Conservation (phyloP, 1,140 invertebrate genomes). For the Calycopis cecrops region DNA sequence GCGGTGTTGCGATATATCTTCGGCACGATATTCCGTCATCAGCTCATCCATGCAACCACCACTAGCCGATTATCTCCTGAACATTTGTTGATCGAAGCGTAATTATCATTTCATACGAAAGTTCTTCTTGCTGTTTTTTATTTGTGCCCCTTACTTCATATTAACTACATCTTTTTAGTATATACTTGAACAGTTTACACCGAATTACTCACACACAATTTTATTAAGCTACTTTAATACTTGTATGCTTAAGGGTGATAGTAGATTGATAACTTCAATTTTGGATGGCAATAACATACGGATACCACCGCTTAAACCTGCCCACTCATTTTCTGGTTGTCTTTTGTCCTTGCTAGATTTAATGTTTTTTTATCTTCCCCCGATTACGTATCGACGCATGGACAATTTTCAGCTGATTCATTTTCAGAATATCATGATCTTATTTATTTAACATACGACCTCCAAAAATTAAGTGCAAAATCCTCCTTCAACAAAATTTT, state of each 20-base stretch:
- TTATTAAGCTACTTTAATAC: too few relatives aligned
- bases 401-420: slow-evolving; percentile 3
- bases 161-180: too few relatives aligned
- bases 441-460: slow-evolving; percentile 5
- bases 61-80: too few relatives aligned
- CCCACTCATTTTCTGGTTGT: slow-evolving; percentile 1
- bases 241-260: background rate
- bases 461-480: background rate
- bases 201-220: too few relatives aligned
- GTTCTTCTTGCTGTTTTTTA: too few relatives aligned
- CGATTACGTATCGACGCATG: background rate
- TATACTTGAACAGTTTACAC: too few relatives aligned
- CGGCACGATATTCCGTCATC: too few relatives aligned
- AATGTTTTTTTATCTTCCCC: background rate
- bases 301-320: background rate
- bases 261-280: background rate
- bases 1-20: too few relatives aligned
- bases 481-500: slow-evolving; percentile 6
- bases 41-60: too few relatives aligned
- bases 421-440: slow-evolving; percentile 16
- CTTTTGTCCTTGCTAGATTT: background rate
- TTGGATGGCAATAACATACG: background rate
- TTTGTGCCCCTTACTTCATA: too few relatives aligned
- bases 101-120: too few relatives aligned
- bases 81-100: too few relatives aligned